A percentile compares a stretch with the other conserved stretches of the same genome.
phyloP scores from a whole-genome alignment of 2,888 invertebrate species.

The Linnaemya vulpina region DNA sequence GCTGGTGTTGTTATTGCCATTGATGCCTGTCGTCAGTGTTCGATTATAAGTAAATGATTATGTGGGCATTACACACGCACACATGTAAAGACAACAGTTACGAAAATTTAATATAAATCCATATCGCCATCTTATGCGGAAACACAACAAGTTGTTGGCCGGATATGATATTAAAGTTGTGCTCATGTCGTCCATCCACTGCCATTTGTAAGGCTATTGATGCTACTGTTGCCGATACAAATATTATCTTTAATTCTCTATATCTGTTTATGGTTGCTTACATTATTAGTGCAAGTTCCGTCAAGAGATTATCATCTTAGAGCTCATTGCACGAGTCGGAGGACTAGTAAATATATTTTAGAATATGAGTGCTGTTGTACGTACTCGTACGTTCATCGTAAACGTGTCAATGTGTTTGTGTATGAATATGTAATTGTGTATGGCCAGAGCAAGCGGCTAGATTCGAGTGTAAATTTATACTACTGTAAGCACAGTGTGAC shows the following conservation, averaged over 20 bases:
- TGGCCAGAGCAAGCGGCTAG: background rate
- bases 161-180: conserved; percentile 63
- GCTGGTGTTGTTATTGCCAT: conserved; percentile 2
- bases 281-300: conserved; percentile 71
- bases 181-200: conserved; percentile 7
- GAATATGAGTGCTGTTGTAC: conserved; percentile 7
- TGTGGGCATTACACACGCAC: conserved; percentile 5
- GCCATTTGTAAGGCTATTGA: conserved; percentile 20
- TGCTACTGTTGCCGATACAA: conserved; percentile 19
- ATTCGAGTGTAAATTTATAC: background rate
- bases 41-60: conserved; percentile 11
- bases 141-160: conserved; percentile 71
- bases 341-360: conserved; percentile 4
- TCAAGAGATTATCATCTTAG: conserved; percentile 69
- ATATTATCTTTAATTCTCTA: conserved; percentile 57
- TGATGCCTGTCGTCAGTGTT: conserved; percentile 47
- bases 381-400: background rate
- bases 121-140: conserved; percentile 61
- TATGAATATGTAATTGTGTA: background rate
- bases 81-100: background rate
- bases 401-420: background rate
- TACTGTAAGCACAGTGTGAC: background rate
- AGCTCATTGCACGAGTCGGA: conserved; percentile 32
- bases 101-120: conserved; percentile 58
- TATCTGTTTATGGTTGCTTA: conserved; percentile 69